Evolutionary conservation across 2,888 invertebrate genomes (phyloP), one percentile per base, ranked within the genome.

Genomic region (Leucoma salicis): DNA sequence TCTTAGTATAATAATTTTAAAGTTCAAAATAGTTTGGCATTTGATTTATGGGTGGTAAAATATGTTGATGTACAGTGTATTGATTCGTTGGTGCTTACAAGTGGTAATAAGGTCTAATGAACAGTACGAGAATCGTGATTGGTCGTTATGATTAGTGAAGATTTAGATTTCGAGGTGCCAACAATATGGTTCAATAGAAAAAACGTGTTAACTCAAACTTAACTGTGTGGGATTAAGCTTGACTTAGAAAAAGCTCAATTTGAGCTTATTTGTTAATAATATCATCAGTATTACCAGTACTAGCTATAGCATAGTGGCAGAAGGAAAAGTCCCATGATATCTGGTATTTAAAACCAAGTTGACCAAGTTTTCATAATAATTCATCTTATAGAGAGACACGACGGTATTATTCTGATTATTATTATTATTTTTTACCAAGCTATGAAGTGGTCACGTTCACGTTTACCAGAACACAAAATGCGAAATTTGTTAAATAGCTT

Each of bases 51-150:
- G 14, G 15, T 38, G 27, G 39, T 31, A 31, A 25, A 15, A 24
- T 49, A 46, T 48, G 33, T 42, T 49, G n/a, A n/a, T 7, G 54
- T 60, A 42, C 53, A 58, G 38, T 44, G 55, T 68, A 68, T 72
- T 72, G 71, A 69, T 66, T 68, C 64, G 61, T 68, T 59, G 63
- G 57, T 59, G 61, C 56, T 57, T 62, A 57, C 54, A 50, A 53
- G 65, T 61, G 57, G 62, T 69, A 73, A 74, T 74, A 60, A 67
- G 62, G 35, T 65, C 67, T 74, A 74, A 74, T 70, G 64, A 70
- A 57, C 34, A 46, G 58, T 50, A 51, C 74, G 73, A 51, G 65
- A 46, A 53, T 42, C 53, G 53, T 70, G 72, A 74, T 74, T 72
- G 72, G 73, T 67, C 48, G 69, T 61, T 59, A 59, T 68, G 53